These are phyloP conservation scores for Scolopax mira DNA, from an alignment of 2,113 vertebrate genomes.

Conservation along the genomic window DNA sequence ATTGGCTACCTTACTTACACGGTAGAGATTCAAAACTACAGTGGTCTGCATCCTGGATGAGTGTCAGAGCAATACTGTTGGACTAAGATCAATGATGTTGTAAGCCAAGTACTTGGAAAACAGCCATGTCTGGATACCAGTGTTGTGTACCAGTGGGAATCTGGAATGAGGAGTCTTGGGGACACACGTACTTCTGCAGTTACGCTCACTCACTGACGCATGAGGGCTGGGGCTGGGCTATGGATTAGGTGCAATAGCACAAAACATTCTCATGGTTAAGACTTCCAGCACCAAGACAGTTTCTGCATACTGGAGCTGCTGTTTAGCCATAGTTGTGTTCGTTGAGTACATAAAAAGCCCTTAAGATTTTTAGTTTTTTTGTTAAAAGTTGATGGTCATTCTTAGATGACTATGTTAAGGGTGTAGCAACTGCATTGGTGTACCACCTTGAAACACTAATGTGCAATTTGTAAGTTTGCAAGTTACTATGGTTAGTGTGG, in stretches of 20 bases:
- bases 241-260: not conserved
- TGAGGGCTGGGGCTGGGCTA: not conserved
- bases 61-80: not conserved
- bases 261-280: not conserved
- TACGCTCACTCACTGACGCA: accelerated
- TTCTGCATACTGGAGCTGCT: not conserved
- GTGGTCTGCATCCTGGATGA: not conserved
- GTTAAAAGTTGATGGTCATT: not conserved
- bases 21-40: not conserved
- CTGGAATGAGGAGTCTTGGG: not conserved
- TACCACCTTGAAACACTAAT: not conserved
- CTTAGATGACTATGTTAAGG: not conserved
- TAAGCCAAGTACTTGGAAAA: not conserved
- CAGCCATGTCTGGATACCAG: not conserved
- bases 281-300: not conserved
- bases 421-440: not conserved
- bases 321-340: not conserved
- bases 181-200: accelerated
- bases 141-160: not conserved
- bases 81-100: not conserved
- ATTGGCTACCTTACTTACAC: not conserved
- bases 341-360: not conserved
- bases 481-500: not conserved
- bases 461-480: not conserved
- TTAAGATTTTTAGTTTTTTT: not conserved